Evolutionary conservation across 2,113 vertebrate genomes (phyloP), one percentile per base, ranked within the genome.

Genomic region (Cebus imitator): DNA sequence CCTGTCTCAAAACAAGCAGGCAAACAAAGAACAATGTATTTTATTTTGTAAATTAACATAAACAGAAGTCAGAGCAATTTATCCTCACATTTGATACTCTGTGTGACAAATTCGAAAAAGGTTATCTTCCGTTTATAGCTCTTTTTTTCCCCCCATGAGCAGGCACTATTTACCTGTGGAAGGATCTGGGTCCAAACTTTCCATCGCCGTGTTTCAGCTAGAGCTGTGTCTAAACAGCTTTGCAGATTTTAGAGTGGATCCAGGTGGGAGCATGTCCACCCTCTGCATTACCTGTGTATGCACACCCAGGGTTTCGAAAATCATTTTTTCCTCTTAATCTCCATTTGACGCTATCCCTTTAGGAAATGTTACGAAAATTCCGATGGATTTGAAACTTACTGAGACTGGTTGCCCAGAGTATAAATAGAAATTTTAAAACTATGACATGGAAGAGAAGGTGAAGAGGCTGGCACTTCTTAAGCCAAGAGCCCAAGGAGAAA

Each of bases 161-260:
- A 94, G 96, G 96, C 93, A 95, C 89, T 96, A 16, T n/a, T 96
- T 94, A 14, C 32, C 82, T 88, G 90, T 97, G 43, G 4, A 78
- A 89, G 66, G 17, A 64, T 82, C 21, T 27, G 64, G 48, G 80
- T 80, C 13, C 37, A 43, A 76, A 57, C 14, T 12, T 0, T 37
- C 40, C 37, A 12, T 72, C 80, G 1, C 32, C 12, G 0, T 81
- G 86, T 72, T 20, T 97, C 57, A 32, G 16, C 35, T 40, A 58
- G 17, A 95, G 48, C 32, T 55, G 52, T 85, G 14, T 73, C 45
- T 32, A 75, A n/a, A 97, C 27, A 50, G 27, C 81, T 43, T 66
- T 16, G 11, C 0, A 0, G 12, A 25, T 84, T 64, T 80, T 30
- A n/a, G 0, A 81, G 55, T 43, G 23, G 85, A 64, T 76, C n/a